Evolutionary conservation across 2,888 invertebrate genomes (phyloP), one percentile per base, ranked within the genome.

Genomic region (Ophion obscuratus): DNA sequence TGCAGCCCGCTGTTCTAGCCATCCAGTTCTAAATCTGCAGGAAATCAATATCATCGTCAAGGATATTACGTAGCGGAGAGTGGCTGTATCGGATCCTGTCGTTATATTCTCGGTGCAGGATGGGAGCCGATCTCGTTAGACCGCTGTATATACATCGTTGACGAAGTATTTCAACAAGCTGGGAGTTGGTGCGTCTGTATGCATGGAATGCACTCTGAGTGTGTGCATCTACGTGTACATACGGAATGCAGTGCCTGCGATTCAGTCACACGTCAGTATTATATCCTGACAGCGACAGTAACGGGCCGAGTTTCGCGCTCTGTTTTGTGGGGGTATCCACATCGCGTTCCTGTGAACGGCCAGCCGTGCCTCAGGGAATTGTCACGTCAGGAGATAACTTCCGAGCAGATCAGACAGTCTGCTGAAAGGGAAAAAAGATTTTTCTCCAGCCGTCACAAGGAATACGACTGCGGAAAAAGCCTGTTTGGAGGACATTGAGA

Each of bases 91-190:
- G 57, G 66, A 57, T 75, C 59, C 85, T 17, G 75, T 87, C 88
- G 85, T 88, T 87, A 88, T 85, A 81, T 81, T 27, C 80, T 66
- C 76, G 66, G 66, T 24, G 53, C 73, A 73, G 83, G 85, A 84
- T 83, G 79, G 73, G 75, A 67, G 75, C 62, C 83, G 81, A 85
- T 87, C 85, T 88, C 86, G 85, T 88, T 88, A 85, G 81, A 83
- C 83, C 44, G n/a, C 44, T 80, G 57, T 66, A 73, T 57, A 57
- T 76, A 59, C 20, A 27, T 66, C 76, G 66, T 73, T 59, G 68
- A 80, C 80, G 83, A 85, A 83, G 76, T 83, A 80, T 85, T 76
- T 53, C 73, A 73, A 44, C 20, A 27, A 36, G 36, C 20, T 61
- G 17, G n/a, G 40, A 36, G 47, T 47, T n/a, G 20, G 27, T 27